A percentile compares a stretch with the other conserved stretches of the same genome.
phyloP scores from a whole-genome alignment of 1,140 invertebrate species.

The Centruroides vittatus region DNA sequence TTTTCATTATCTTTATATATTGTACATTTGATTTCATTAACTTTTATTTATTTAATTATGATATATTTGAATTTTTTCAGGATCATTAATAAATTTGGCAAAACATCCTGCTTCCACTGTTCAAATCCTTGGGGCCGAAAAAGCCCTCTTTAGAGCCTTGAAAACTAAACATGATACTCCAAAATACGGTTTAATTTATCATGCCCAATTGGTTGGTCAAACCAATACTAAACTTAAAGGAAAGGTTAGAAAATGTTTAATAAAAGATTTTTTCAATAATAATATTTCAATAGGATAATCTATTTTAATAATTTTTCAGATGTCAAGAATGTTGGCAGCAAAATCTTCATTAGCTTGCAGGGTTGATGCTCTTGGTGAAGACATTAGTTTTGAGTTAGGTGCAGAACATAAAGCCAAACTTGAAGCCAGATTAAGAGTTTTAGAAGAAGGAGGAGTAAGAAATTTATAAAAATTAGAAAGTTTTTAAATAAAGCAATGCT shows the following conservation, averaged over 20 bases:
- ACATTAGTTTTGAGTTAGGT: slow-evolving; percentile 58
- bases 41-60: too few species aligned
- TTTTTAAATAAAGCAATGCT: too few species aligned
- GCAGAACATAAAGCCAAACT: slow-evolving; percentile 74
- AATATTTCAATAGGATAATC: too few species aligned
- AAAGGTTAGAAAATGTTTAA: slow-evolving; percentile 35
- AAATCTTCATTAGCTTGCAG: slow-evolving; percentile 85
- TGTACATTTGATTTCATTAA: too few species aligned
- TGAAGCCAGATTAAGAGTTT: slow-evolving; percentile 52
- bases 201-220: slow-evolving; percentile 83
- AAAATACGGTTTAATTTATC: slow-evolving; percentile 98
- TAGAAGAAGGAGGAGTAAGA: slow-evolving; percentile 57
- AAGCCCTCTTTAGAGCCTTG: slow-evolving; percentile 89
- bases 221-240: slow-evolving; percentile 78
- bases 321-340: slow-evolving; percentile 91
- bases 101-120: slow-evolving; percentile 97
- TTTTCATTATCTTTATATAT: too few species aligned
- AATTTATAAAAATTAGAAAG: slow-evolving; percentile 22
- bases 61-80: slow-evolving; percentile 24
- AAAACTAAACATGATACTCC: slow-evolving; percentile 97
- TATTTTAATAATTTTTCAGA: slow-evolving; percentile 22
- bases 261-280: slow-evolving; percentile 4
- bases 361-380: slow-evolving; percentile 91
- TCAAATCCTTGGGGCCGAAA: slow-evolving; percentile 96
- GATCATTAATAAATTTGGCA: slow-evolving; percentile 86